Base-by-base conservation (phyloP, 2,113 vertebrate genomes). In the Empidonax alnorum region DNA sequence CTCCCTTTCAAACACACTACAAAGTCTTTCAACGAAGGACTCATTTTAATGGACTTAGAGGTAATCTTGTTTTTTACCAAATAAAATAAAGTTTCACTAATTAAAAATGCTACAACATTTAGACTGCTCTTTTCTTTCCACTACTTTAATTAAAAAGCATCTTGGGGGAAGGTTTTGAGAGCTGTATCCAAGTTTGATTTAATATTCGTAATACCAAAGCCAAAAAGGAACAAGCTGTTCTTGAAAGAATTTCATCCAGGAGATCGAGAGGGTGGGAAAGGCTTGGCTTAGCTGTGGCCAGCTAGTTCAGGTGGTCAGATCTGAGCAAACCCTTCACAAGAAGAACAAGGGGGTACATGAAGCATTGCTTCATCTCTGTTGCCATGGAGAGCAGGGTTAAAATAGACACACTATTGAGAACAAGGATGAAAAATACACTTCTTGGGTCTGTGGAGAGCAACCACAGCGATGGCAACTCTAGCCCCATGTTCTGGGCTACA, bases 11-110 rank as follows among this genome's bases (percentile, higher is more conserved):
- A 33, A 58, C 42, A 68, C 63, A 44, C 55, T 86, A 80, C 59
- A 90, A 95, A 95, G 52, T 39, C 79, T 94, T 90, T 89, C 90
- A 84, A 71, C 0, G 25, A 68, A 95, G 68, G 65, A 52, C 68
- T 95, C 50, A 84, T 96, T 95, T 95, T 90, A 94, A 88, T 72
- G 85, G 85, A 84, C 76, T 92, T 96, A 84, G 47, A 91, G 84
- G 49, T 94, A 93, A 94, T 90, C 94, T 93, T 95, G 82, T 27
- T 96, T 93, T 96, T 95, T 93, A 89, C 79, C 72, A 94, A 96
- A 95, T 86, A 94, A 96, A 95, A 88, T 84, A 80, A 93, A 96
- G 79, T 83, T 96, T 94, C 65, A 21, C 82, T 96, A 93, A 96
- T 96, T 95, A 93, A 96, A 97, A 96, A 71, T 22, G 35, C 68